phyloP scores from a whole-genome alignment of 2,888 invertebrate species.

The Drosophila greeni region DNA sequence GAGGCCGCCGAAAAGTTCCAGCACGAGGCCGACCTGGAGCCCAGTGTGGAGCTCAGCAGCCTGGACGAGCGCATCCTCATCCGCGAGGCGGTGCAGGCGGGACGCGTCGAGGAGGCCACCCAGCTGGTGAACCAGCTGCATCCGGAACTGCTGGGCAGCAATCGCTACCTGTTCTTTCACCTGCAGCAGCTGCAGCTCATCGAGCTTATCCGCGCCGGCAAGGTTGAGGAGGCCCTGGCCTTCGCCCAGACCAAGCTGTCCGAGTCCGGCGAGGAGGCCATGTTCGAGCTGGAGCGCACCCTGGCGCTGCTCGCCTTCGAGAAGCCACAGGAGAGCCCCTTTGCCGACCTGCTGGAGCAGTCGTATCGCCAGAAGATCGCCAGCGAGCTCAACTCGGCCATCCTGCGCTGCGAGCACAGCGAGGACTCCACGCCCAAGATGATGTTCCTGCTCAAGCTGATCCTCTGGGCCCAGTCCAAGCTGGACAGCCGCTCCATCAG shows the following conservation, averaged over 20 bases:
- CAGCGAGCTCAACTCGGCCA: constrained; percentile 98
- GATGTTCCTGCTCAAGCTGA: constrained; percentile 93
- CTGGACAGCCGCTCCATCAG: constrained; percentile 96
- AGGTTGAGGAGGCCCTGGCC: constrained; percentile 89
- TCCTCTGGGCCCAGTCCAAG: constrained; percentile 97
- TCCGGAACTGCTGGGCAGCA: constrained; percentile 96
- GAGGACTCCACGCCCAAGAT: constrained; percentile 94
- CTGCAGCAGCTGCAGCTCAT: constrained; percentile 82
- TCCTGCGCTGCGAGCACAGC: constrained; percentile 94
- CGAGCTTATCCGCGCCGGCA: constrained; percentile 81
- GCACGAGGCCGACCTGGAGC: constrained; percentile 92
- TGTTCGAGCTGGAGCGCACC: constrained; percentile 92
- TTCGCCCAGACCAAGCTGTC: constrained; percentile 93
- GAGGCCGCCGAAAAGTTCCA: constrained; percentile 98
- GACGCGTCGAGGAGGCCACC: constrained; percentile 95
- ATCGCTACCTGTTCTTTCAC: constrained; percentile 96
- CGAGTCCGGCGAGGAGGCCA: constrained; percentile 88
- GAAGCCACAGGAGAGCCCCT: constrained; percentile 95
- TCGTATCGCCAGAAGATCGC: constrained; percentile 98
- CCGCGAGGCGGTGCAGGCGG: constrained; percentile 94
- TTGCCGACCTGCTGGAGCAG: constrained; percentile 94
- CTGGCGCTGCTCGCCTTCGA: constrained; percentile 97
- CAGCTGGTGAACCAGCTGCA: constrained; percentile 95
- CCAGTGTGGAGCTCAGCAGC: constrained; percentile 88
- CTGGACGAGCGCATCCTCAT: constrained; percentile 95